Percentiles rank a stretch among this genome's conserved stretches.
These are phyloP conservation scores for Cabera pusaria DNA, from an alignment of 2,888 invertebrate genomes.

Conservation along the genomic window DNA sequence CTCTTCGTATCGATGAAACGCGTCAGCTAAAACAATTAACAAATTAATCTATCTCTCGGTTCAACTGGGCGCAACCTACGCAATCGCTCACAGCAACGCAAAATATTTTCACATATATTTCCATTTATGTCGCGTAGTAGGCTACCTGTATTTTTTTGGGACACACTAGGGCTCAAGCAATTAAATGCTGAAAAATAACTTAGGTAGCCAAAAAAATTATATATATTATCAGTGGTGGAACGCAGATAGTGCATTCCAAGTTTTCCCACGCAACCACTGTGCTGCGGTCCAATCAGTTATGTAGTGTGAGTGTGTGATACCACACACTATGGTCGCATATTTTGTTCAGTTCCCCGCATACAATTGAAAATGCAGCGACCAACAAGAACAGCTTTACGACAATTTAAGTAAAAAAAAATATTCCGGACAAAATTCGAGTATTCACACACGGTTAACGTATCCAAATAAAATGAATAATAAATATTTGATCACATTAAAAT, in stretches of 20 bases:
- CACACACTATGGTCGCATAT: conserved; percentile 36
- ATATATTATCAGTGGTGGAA: conserved; percentile 8
- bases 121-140: background rate
- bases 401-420: too few relatives aligned
- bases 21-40: conserved; percentile 51
- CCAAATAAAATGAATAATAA: conserved; percentile 17
- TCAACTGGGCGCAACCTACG: conserved; percentile 6
- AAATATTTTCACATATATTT: conserved; percentile 6
- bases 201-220: too few relatives aligned
- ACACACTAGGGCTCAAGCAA: too few relatives aligned
- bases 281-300: conserved; percentile 29
- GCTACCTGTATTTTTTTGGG: too few relatives aligned
- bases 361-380: conserved; percentile 39
- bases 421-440: conserved; percentile 9
- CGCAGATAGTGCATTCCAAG: conserved; percentile 17
- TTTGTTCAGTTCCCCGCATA: conserved; percentile 29
- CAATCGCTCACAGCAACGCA: conserved; percentile 3
- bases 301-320: conserved; percentile 25
- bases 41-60: conserved; percentile 39
- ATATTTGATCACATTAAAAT: conserved; percentile 14
- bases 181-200: too few relatives aligned
- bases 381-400: conserved; percentile 24
- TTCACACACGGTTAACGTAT: conserved; percentile 5
- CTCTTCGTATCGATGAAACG: conserved; percentile 45
- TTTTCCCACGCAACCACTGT: conserved; percentile 35